Base-by-base conservation (phyloP, 2,888 invertebrate genomes). In the Chloromyia formosa region DNA sequence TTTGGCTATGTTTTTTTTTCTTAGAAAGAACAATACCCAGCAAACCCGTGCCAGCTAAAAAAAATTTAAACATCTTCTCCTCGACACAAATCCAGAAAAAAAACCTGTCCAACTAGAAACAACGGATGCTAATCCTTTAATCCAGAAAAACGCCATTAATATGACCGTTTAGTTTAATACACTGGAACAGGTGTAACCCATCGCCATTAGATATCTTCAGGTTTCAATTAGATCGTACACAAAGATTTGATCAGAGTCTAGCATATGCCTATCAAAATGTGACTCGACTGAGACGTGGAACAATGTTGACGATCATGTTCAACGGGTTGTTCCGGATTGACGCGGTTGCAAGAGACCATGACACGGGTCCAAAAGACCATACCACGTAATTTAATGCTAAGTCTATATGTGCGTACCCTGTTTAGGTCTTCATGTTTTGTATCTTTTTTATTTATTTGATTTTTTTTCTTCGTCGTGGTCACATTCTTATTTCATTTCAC, bases 141-240 rank as follows among this genome's bases (percentile, higher is more conserved):
- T 75, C 74, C 74, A 75, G 73, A 75, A 74, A 75, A 75, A 73
- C 69, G 75, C 40, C 53, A 56, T 45, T 66, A 75, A 75, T 74
- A 60, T 66, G 58, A 69, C 69, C 75, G 66, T 73, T 75, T 74
- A 75, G 68, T 56, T 27, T 74, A 69, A 74, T 66, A 66, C 66
- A 58, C 27, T 35, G 27, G 49, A 66, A 74, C 75, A 75, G 74
- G 75, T 75, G 75, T 74, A 74, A 18, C 58, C 49, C 14, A 56
- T 35, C 27, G 27, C 14, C 20, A 27, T 49, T 35, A 22, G 18
- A 66, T 35, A 35, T 45, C 64, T 45, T 14, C n/a, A 20, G 22
- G n/a, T 49, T 49, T 49, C 53, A 71, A 71, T 71, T 71, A 56
- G n/a, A 20, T 40, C 35, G 40, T 71, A 56, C 58, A 12, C 49